Base-by-base conservation (phyloP, 2,888 invertebrate species). In the Vanessa cardui region DNA sequence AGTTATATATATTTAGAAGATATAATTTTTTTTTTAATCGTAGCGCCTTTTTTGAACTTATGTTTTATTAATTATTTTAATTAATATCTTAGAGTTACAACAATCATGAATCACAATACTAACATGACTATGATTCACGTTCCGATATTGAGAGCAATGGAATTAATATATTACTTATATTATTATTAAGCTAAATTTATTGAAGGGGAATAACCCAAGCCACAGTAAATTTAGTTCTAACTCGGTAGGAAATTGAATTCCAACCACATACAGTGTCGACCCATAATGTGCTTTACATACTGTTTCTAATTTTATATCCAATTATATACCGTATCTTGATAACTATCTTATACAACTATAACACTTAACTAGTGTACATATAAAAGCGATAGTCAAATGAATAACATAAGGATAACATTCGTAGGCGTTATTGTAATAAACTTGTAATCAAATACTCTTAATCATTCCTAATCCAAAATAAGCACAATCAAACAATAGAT, bases 161-260 rank as follows among this genome's bases (percentile, higher is more conserved):
- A 58, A 62, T 21, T 46, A 58, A 65, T 49, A 62, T 62, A 56
- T 56, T 33, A 33, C 56, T 56, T 56, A 54, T 52, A 52, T 39
- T 56, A 54, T 39, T 56, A 61, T 62, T 67, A 67, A 73, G 72
- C 72, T 73, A 64, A 68, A 62, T 64, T 70, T 73, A 73, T 73
- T 72, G 66, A 66, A 68, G 71, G 72, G 71, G 73, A 77, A 74
- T 71, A 72, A 71, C 70, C 73, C 74, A 64, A 73, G 70, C 73
- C 69, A 62, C 70, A 68, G 76, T 76, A 79, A 80, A 81, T 80
- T 79, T 76, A 79, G 78, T 75, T 77, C 73, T 75, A 77, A 76
- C 78, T 75, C 76, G 74, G 76, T 78, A 77, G 84, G 83, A 84
- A 83, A 83, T 83, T 81, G 82, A 80, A 82, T 81, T 76, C 76